Evolutionary conservation across 2,113 vertebrate genomes (phyloP).

Genomic region (Nycticryphes semicollaris): DNA sequence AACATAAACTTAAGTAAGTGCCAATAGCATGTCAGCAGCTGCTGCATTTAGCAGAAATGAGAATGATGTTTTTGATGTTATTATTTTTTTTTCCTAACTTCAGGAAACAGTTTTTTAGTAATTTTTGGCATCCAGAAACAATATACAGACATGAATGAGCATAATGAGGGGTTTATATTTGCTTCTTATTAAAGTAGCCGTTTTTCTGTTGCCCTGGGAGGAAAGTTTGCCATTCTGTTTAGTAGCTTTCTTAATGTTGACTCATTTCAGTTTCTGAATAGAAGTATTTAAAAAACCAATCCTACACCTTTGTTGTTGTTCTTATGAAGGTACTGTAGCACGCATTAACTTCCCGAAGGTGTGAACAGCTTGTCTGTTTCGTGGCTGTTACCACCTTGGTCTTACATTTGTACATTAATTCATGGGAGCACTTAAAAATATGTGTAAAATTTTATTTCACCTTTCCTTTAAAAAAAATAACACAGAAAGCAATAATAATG

Average conservation of each 20-base stretch:
- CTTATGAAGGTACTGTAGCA: not conserved
- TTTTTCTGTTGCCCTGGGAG: not conserved
- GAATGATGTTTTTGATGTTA: not conserved
- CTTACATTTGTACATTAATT: not conserved
- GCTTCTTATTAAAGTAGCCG: not conserved
- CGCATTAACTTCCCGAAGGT: not conserved
- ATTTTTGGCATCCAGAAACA: constrained; percentile 8
- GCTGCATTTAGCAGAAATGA: not conserved
- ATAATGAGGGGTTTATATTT: not conserved
- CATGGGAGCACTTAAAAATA: not conserved
- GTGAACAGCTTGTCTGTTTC: not conserved
- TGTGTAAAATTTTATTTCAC: not conserved
- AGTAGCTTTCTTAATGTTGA: not conserved
- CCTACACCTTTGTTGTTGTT: not conserved
- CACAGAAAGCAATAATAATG: not conserved
- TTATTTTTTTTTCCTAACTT: not conserved
- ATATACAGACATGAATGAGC: not conserved
- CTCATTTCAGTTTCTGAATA: not conserved
- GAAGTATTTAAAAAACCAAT: not conserved
- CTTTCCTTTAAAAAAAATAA: not conserved
- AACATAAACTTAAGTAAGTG: not conserved
- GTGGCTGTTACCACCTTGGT: not conserved
- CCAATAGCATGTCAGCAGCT: not conserved
- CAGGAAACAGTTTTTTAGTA: not conserved
- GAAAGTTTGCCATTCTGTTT: not conserved